Base-by-base conservation (phyloP, 2,797 vertebrate species). In the Dallia pectoralis region DNA sequence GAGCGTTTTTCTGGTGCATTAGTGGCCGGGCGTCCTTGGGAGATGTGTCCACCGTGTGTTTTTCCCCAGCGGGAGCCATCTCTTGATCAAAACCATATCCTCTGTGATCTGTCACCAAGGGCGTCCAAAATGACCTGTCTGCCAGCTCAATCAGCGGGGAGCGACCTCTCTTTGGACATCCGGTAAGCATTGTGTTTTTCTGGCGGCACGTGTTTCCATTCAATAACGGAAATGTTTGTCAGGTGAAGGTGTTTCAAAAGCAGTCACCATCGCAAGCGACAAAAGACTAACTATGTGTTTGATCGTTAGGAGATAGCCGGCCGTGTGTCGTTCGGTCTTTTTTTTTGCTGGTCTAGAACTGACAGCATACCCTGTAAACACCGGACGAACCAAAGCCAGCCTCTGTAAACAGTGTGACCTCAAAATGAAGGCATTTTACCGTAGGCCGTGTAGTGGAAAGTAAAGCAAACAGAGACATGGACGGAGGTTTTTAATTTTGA, bases 21-120 rank as follows among this genome's bases (percentile, higher is more conserved):
- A 78, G 79, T 65, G 49, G 85, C 82, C 70, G 73, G 77, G 47
- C 32, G 89, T 91, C 91, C 92, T 93, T 93, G 90, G 79, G 83
- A 92, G 82, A 78, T 48, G 59, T 82, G 81, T 9, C 9, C 40
- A 44, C 40, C 40, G 14, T 44, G n/a, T 22, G 11, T 59, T 25
- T 25, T 22, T 2, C 7, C 62, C 73, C 65, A 4, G 74, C 69
- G 68, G 30, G 67, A 3, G 29, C 77, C 59, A 79, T 71, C 33
- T 73, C 73, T 75, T 82, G 85, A 92, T 91, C 89, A 91, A 91
- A 91, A 87, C 81, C 62, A 77, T 80, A 74, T 84, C 83, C 74
- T 80, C 47, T 69, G 74, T 79, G 83, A 89, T 87, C 32, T 77
- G 84, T 84, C 82, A 83, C 78, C 74, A 84, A 89, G 79, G 72